A percentile compares a stretch with the other conserved stretches of the same genome.
These are phyloP conservation scores for Cyclina sinensis DNA, from an alignment of 1,140 invertebrate genomes.

Conservation along the genomic window DNA sequence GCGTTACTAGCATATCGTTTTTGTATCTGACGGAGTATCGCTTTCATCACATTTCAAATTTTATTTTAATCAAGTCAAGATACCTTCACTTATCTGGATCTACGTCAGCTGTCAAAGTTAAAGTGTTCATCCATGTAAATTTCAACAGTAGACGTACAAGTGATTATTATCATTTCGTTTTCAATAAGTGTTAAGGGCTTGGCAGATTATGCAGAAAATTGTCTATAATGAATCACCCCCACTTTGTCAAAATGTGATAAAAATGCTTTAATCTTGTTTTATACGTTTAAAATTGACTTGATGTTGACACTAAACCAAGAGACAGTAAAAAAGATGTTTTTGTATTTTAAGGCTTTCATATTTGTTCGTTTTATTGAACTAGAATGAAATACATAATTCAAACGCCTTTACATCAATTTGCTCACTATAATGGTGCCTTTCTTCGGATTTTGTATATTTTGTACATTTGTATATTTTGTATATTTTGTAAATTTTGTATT, in stretches of 20 bases:
- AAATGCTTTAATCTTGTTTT: constrained; percentile 16
- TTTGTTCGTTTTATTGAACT: neutral
- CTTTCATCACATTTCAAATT: constrained; percentile 28
- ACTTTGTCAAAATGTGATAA: constrained; percentile 1
- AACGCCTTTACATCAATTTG: neutral
- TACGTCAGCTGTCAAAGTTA: constrained; percentile 34
- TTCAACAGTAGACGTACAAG: neutral
- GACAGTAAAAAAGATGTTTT: neutral
- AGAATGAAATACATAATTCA: neutral
- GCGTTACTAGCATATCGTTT: neutral
- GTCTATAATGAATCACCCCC: neutral
- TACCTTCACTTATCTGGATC: constrained; percentile 16
- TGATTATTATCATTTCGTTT: constrained; percentile 31
- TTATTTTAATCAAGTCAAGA: constrained; percentile 1
- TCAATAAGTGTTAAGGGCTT: constrained; percentile 18
- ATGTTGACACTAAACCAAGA: neutral
- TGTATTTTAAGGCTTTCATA: neutral
- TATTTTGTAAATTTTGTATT: constrained; percentile 41
- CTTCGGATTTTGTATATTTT: constrained; percentile 41
- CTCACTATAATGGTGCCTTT: constrained; percentile 6
- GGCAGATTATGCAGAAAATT: constrained; percentile 48
- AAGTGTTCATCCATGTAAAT: neutral
- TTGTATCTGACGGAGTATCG: constrained; percentile 1
- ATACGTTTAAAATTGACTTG: neutral
- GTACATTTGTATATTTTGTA: constrained; percentile 32